A percentile compares a stretch with the other conserved stretches of the same genome.
These are phyloP conservation scores for Papilio elwesi DNA, from an alignment of 2,888 invertebrate species.

Conservation along the genomic window DNA sequence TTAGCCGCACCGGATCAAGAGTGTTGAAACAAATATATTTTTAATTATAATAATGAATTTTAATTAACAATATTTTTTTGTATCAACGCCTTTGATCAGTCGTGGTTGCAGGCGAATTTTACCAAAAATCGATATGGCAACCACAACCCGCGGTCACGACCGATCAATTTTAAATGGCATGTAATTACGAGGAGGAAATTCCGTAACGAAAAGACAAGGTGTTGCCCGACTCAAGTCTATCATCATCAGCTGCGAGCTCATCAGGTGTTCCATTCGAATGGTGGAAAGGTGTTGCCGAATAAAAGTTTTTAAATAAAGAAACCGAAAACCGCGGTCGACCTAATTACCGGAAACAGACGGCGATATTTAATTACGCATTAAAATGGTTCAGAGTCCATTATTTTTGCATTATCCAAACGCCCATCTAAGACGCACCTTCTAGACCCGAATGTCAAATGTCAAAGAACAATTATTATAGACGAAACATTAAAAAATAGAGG, in stretches of 20 bases:
- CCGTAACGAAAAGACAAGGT: conserved; percentile 77
- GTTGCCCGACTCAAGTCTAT: conserved; percentile 57
- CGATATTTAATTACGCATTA: conserved; percentile 71
- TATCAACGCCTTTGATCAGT: conserved; percentile 48
- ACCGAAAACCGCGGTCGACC: conserved; percentile 57
- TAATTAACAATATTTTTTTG: conserved; percentile 59
- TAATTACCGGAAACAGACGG: conserved; percentile 74
- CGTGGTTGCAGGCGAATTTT: conserved; percentile 28
- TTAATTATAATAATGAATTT: too few relatives aligned
- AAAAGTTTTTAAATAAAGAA: conserved; percentile 61
- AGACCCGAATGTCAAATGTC: conserved; percentile 63
- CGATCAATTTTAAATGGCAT: conserved; percentile 54
- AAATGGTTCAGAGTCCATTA: conserved; percentile 70
- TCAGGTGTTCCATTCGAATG: conserved; percentile 74
- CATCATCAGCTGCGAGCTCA: conserved; percentile 67
- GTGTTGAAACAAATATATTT: too few relatives aligned
- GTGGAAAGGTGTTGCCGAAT: conserved; percentile 70
- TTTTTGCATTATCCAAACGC: conserved; percentile 67
- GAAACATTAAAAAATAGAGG: conserved; percentile 62
- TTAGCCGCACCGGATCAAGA: too few relatives aligned
- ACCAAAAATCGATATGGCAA: conserved; percentile 49
- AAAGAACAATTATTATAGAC: conserved; percentile 53
- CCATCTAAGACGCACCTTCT: conserved; percentile 64
- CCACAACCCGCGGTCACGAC: conserved; percentile 51
- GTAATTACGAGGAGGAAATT: conserved; percentile 72